Conservation (phyloP, 2,888 invertebrate species). For the Cheilosia vulpina region DNA sequence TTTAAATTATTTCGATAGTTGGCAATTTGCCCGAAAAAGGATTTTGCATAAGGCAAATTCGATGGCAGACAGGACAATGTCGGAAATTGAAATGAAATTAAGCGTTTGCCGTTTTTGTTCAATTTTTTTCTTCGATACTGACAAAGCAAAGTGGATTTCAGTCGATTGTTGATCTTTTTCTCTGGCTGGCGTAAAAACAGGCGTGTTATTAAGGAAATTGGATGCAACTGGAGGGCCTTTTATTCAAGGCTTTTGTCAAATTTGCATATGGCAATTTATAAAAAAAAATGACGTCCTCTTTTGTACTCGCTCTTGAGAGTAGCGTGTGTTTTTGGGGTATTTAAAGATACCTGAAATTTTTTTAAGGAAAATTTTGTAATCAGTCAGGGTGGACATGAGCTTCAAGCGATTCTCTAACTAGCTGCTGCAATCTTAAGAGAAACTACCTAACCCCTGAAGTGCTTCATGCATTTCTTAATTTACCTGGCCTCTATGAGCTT, state of each 20-base stretch:
- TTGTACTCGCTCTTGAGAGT: background rate
- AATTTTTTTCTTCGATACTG: background rate
- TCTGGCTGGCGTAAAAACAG: background rate
- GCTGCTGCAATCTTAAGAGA: too few relatives aligned
- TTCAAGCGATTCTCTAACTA: too few relatives aligned
- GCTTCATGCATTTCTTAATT: too few relatives aligned
- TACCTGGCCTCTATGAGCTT: too few relatives aligned
- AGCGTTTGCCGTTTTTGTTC: background rate
- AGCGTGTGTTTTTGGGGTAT: too few relatives aligned
- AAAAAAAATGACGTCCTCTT: background rate
- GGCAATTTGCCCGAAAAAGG: constrained; percentile 70
- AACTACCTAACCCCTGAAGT: too few relatives aligned
- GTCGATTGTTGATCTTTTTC: constrained; percentile 54
- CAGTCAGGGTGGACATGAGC: too few relatives aligned
- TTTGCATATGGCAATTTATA: constrained; percentile 12
- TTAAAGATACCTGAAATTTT: too few relatives aligned
- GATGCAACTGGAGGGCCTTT: background rate
- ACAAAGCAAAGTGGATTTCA: constrained; percentile 11
- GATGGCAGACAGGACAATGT: constrained; percentile 13
- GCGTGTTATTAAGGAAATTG: background rate
- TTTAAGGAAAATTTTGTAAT: too few relatives aligned
- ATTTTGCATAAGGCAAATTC: constrained; percentile 40
- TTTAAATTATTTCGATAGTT: constrained; percentile 72
- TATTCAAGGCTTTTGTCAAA: constrained; percentile 11
- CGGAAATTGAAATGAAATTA: constrained; percentile 48